Evolutionary conservation across 1,140 invertebrate genomes (phyloP), one percentile per base, ranked within the genome.

Genomic region (Zaprionus taronus): DNA sequence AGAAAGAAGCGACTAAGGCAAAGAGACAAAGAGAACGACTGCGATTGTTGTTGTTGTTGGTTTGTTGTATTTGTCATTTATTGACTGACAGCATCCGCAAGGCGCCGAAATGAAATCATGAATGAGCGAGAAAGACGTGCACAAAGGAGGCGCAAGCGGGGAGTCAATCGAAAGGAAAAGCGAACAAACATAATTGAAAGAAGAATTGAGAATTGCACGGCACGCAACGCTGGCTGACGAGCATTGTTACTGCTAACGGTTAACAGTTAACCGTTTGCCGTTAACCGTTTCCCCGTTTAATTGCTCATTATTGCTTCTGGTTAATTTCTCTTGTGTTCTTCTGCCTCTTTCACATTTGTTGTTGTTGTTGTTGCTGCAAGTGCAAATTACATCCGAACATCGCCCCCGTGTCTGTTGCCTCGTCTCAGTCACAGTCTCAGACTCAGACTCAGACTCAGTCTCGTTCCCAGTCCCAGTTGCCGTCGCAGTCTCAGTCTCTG

Each of bases 401-500:
- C 38, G 49, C 44, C 44, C 55, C 49, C 24, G 20, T n/a, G 14
- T 55, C 17, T n/a, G 12, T 44, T n/a, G 15, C 15, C 15, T 44
- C 38, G 51, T 71, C 60, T 44, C 36, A 0, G 26, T 71, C 60
- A 24, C 36, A 0, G 26, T 64, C 49, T 24, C 34, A 11, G 56
- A 72, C 63, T 47, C 73, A 36, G 67, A 64, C 51, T 86, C 75
- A 55, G 41, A 17, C 38, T 41, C 15, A 17, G 49, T 24, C 22
- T 22, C 11, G 34, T n/a, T 58, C 20, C 12, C 58, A 26, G 17
- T 24, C 41, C 20, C n/a, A 31, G 26, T 34, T 17, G 15, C 31
- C 14, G 51, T 79, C 65, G 57, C 79, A 31, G 66, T 79, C 68
- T 63, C 79, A 31, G 72, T 69, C 62, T 87, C 72, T 85, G 83